Evolutionary conservation across 2,113 vertebrate species (phyloP).

Genomic region (Hippotragus niger): DNA sequence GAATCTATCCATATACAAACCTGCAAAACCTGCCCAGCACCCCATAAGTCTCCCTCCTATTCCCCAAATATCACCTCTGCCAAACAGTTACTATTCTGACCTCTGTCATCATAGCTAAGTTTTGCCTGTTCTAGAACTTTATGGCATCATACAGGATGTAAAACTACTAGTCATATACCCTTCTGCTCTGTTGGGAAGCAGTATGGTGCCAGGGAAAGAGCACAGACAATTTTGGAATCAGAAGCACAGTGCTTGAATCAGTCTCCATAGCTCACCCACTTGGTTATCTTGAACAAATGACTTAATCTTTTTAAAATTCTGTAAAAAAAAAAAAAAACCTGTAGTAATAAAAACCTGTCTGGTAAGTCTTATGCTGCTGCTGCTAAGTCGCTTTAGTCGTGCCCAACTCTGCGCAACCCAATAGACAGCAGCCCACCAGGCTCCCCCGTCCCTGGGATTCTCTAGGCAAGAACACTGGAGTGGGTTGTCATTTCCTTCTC

Average conservation of each 20-base stretch:
- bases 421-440: too few relatives aligned
- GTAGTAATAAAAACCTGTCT: not conserved
- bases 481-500: too few relatives aligned
- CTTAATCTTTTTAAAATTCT: not conserved
- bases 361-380: not conserved
- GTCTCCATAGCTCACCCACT: not conserved
- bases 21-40: not conserved
- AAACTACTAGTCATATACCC: not conserved
- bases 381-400: too few relatives aligned
- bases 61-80: not conserved
- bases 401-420: too few relatives aligned
- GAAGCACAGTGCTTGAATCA: not conserved
- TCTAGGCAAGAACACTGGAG: too few relatives aligned
- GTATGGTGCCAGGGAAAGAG: not conserved
- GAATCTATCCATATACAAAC: not conserved
- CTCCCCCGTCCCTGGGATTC: too few relatives aligned
- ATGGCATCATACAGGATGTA: not conserved
- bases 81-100: not conserved
- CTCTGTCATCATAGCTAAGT: not conserved
- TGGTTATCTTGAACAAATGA: not conserved
- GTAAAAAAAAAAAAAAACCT: not conserved
- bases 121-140: not conserved
- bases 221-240: not conserved
- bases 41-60: not conserved
- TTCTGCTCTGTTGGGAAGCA: not conserved